Base-by-base conservation (phyloP, 2,113 vertebrate genomes). In the Hippocampus comes region DNA sequence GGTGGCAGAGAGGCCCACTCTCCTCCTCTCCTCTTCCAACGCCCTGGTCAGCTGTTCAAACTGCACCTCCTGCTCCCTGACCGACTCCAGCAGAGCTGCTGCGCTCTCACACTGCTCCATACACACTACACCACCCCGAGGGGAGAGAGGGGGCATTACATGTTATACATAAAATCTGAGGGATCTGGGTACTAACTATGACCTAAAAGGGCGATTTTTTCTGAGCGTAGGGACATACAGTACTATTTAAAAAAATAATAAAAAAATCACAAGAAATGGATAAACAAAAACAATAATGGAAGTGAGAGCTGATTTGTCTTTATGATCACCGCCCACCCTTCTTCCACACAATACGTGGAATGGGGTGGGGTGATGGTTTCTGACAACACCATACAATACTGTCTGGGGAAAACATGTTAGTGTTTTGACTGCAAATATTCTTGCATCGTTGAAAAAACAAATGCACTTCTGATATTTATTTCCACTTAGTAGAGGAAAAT, bases 11-110 rank as follows among this genome's bases (percentile, higher is more conserved):
- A 90, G 89, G 82, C 96, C 96, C 91, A 97, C 96, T 79, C 96
- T 95, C 94, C 97, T 95, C 94, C 97, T 94, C 77, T 99, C 97
- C 87, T 98, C 96, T 94, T 99, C 97, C 72, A 99, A 94, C 82
- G 97, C 96, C 93, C 96, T 94, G 89, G 96, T 98, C 95, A 99
- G 94, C 94, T 97, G 95, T 95, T 98, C 96, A 89, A 99, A 99
- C 94, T 99, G 97, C 81, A 96, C 95, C 96, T 99, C 97, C 93
- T 99, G 97, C 91, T 99, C 97, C 91, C 97, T 97, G 93, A 99
- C 97, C 76, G 97, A 99, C 93, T 97, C 97, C 95, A 99, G 94
- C 92, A 99, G 97, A 95, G 96, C 97, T 90, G 96, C 96, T 79
- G 97, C 96, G 87, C 95, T 98, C 94, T 98, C 97, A 91, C 92